Evolutionary conservation across 2,888 invertebrate species (phyloP).

Genomic region (Cataglyphis cursor): DNA sequence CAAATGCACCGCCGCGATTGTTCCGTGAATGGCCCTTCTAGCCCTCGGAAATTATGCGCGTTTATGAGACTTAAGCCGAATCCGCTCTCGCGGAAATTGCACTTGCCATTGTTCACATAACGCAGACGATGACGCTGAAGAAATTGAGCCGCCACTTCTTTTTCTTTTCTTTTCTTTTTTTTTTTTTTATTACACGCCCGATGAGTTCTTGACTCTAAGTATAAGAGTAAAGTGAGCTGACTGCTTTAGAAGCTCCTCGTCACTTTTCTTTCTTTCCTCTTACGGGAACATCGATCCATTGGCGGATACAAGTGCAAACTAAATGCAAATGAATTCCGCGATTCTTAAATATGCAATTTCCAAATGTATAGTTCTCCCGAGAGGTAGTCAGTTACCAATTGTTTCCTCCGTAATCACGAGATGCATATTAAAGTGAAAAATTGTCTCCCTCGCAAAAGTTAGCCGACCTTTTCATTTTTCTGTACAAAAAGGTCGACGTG

Average conservation of each 20-base stretch:
- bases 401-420: not conserved
- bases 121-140: not conserved
- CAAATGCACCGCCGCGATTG: slow-evolving; percentile 38
- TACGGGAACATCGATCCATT: not conserved
- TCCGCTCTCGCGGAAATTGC: slow-evolving; percentile 30
- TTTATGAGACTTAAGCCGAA: slow-evolving; percentile 21
- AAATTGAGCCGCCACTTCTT: slow-evolving; percentile 10
- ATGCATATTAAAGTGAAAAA: slow-evolving; percentile 5
- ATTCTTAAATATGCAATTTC: not conserved
- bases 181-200: not conserved
- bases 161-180: not conserved
- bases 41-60: slow-evolving; percentile 23
- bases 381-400: not conserved
- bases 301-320: not conserved
- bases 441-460: not conserved
- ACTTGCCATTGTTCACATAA: slow-evolving; percentile 38
- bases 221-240: not conserved
- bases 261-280: not conserved
- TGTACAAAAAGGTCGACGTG: not conserved
- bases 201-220: slow-evolving; percentile 2
- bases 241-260: not conserved
- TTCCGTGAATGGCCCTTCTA: slow-evolving; percentile 1
- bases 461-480: not conserved
- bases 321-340: slow-evolving; percentile 1
- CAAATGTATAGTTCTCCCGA: not conserved